A percentile compares a stretch with the other conserved stretches of the same genome.
Evolutionary conservation across 2,888 invertebrate species (phyloP).

Genomic region (Frankliniella fusca): DNA sequence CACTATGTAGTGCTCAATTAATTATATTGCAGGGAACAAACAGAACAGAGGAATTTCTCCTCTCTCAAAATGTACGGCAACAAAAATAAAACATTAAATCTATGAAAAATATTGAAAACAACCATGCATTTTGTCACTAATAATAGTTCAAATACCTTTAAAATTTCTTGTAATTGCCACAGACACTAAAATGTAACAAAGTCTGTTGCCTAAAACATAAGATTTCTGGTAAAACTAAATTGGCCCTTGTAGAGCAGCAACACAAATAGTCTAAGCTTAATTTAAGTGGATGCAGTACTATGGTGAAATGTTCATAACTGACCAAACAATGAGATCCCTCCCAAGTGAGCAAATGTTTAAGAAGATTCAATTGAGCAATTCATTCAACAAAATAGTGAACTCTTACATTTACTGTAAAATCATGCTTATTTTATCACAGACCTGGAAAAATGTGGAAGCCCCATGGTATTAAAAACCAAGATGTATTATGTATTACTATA

Average conservation of each 20-base stretch:
- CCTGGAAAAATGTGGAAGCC: constrained; percentile 1
- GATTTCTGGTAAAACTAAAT: background rate
- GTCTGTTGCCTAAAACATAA: background rate
- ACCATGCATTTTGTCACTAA: too few species aligned
- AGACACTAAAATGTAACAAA: too few species aligned
- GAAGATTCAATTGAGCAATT: constrained; percentile 17
- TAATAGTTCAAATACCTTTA: too few species aligned
- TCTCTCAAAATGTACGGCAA: background rate
- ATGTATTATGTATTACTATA: background rate
- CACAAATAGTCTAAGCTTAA: background rate
- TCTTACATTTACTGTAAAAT: background rate
- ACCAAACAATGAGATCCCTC: background rate
- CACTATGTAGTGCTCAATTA: background rate
- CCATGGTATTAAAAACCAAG: background rate
- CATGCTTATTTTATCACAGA: constrained; percentile 14
- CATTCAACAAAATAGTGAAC: constrained; percentile 16
- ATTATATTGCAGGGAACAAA: too few species aligned
- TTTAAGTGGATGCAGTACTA: too few species aligned
- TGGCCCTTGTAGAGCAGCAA: background rate
- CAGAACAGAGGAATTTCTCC: background rate
- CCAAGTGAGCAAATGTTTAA: constrained; percentile 5
- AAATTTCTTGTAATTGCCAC: too few species aligned
- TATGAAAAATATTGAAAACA: background rate
- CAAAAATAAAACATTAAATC: background rate
- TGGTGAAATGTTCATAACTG: background rate